Conservation (phyloP, 2,888 invertebrate genomes). For the Drosophila mettleri region DNA sequence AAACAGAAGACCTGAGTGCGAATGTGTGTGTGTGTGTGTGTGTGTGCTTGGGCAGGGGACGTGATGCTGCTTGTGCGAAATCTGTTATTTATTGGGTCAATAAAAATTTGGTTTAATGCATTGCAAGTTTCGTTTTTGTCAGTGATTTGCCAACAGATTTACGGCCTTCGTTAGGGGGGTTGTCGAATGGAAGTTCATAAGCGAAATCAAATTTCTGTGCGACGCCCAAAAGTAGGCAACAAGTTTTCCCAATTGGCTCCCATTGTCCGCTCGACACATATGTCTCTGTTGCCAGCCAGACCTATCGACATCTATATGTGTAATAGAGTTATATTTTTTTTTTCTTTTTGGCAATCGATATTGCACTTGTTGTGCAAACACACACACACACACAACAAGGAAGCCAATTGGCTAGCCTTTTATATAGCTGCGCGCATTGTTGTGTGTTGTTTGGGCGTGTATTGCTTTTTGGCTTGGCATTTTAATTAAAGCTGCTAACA, state of each 20-base stretch:
- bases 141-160: conserved; percentile 56
- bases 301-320: conserved; percentile 10
- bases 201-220: conserved; percentile 28
- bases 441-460: conserved; percentile 19
- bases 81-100: conserved; percentile 77
- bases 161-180: conserved; percentile 20
- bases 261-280: conserved; percentile 26
- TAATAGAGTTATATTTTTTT: conserved; percentile 18
- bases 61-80: too few species aligned
- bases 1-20: conserved; percentile 32
- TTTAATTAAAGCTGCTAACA: conserved; percentile 68
- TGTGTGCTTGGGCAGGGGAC: too few species aligned
- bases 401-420: conserved; percentile 51
- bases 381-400: conserved; percentile 30
- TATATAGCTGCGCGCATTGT: conserved; percentile 33
- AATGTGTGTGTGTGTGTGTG: not conserved
- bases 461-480: conserved; percentile 36
- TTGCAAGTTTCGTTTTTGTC: conserved; percentile 51
- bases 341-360: conserved; percentile 44
- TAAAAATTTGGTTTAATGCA: conserved; percentile 74
- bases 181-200: conserved; percentile 22
- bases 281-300: conserved; percentile 12
- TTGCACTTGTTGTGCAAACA: conserved; percentile 31
- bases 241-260: conserved; percentile 42
- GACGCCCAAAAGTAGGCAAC: conserved; percentile 47